Evolutionary conservation across 2,113 vertebrate species (phyloP).

Genomic region (Myocastor coypus): DNA sequence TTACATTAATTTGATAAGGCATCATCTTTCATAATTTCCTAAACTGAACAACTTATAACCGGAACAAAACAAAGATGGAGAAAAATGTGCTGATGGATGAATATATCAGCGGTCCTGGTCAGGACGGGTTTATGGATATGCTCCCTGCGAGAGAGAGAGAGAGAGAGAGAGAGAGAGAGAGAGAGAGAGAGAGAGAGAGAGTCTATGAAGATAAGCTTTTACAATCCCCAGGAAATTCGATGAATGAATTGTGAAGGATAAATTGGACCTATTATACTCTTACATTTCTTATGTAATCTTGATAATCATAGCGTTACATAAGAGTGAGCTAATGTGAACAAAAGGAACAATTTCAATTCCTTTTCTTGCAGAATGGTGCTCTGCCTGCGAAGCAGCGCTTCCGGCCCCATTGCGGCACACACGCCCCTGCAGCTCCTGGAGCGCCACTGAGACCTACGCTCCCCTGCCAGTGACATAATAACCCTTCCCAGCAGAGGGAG

Average conservation of each 20-base stretch:
- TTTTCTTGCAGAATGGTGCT: conserved; percentile 53
- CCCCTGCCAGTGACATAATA: conserved; percentile 64
- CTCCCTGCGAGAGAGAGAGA: conserved; percentile 38
- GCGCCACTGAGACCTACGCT: conserved; percentile 62
- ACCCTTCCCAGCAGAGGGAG: conserved; percentile 65
- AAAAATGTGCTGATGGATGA: not conserved
- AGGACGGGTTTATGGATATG: conserved; percentile 39
- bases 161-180: conserved; percentile 15
- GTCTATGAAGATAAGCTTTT: conserved; percentile 59
- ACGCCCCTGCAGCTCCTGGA: conserved; percentile 47
- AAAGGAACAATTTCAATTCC: conserved; percentile 74
- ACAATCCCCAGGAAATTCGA: conserved; percentile 67
- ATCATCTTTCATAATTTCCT: not conserved
- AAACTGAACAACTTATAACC: not conserved
- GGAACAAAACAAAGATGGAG: not conserved
- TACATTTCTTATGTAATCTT: conserved; percentile 78
- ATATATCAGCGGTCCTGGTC: conserved; percentile 26
- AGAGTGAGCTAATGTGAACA: conserved; percentile 65
- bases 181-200: conserved; percentile 10
- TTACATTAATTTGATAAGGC: not conserved
- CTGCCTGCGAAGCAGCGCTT: conserved; percentile 58
- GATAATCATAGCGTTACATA: conserved; percentile 76
- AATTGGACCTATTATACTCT: conserved; percentile 72
- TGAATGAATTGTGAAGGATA: conserved; percentile 75
- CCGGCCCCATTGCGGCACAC: conserved; percentile 58